A percentile compares a stretch with the other conserved stretches of the same genome.
Conservation (phyloP, 2,888 invertebrate genomes). For the Coelinius sp. region DNA sequence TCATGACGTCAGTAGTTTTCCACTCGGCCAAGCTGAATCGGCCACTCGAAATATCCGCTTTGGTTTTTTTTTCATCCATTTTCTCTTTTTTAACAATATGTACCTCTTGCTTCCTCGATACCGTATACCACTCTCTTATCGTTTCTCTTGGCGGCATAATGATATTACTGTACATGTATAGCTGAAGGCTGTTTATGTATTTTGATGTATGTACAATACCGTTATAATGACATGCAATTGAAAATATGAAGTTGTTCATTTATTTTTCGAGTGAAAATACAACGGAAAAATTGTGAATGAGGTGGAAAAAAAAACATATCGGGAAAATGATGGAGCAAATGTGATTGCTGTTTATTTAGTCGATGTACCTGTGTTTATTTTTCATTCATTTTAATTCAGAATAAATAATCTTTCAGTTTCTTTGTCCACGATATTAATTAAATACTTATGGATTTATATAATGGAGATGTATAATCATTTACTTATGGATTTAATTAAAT, state of each 20-base stretch:
- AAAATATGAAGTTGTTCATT: not conserved
- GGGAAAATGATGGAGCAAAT: not conserved
- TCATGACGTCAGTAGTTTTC: conserved; percentile 60
- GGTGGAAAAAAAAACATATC: not conserved
- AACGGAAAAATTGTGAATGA: not conserved
- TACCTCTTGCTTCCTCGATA: conserved; percentile 23
- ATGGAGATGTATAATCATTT: too few relatives aligned
- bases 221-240: conserved; percentile 23
- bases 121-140: conserved; percentile 10
- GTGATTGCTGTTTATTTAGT: not conserved
- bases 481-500: too few relatives aligned
- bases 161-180: conserved; percentile 41
- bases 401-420: too few relatives aligned
- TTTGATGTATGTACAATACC: conserved; percentile 11
- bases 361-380: too few relatives aligned
- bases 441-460: too few relatives aligned
- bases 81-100: conserved; percentile 25
- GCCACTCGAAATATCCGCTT: conserved; percentile 48
- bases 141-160: conserved; percentile 36
- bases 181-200: conserved; percentile 28
- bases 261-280: not conserved
- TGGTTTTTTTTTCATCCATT: conserved; percentile 34
- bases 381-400: too few relatives aligned
- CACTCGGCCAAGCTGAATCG: conserved; percentile 52
- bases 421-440: too few relatives aligned